phyloP scores from a whole-genome alignment of 2,888 invertebrate genomes.

The Cantharis lateralis region DNA sequence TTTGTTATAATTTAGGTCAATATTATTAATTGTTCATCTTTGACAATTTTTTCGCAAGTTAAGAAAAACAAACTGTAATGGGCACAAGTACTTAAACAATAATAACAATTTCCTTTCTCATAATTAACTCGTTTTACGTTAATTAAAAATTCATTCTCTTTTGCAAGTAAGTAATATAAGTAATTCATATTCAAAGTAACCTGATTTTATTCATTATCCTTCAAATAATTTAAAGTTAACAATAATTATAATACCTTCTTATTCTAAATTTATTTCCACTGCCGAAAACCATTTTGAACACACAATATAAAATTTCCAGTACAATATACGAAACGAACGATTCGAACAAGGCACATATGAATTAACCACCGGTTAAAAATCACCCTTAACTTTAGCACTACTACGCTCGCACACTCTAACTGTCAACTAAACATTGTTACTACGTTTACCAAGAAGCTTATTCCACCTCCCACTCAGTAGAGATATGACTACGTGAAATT shows the following conservation, averaged over 20 bases:
- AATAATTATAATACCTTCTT: slow-evolving; percentile 54
- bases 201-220: background rate
- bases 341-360: background rate
- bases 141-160: background rate
- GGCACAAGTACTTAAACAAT: background rate
- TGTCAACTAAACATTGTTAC: slow-evolving; percentile 43
- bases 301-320: background rate
- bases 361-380: background rate
- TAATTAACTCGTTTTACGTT: background rate
- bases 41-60: background rate
- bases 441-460: slow-evolving; percentile 34
- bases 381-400: slow-evolving; percentile 26
- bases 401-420: slow-evolving; percentile 37
- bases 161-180: background rate
- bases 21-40: background rate
- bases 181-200: background rate
- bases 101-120: background rate
- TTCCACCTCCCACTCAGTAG: slow-evolving; percentile 42
- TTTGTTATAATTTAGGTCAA: background rate
- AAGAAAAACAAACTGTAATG: background rate
- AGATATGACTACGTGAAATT: slow-evolving; percentile 6
- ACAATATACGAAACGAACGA: background rate
- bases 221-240: background rate
- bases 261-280: slow-evolving; percentile 61
- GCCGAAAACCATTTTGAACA: slow-evolving; percentile 52